Conservation (phyloP, 2,113 vertebrate species). For the Carettochelys insculpta region DNA sequence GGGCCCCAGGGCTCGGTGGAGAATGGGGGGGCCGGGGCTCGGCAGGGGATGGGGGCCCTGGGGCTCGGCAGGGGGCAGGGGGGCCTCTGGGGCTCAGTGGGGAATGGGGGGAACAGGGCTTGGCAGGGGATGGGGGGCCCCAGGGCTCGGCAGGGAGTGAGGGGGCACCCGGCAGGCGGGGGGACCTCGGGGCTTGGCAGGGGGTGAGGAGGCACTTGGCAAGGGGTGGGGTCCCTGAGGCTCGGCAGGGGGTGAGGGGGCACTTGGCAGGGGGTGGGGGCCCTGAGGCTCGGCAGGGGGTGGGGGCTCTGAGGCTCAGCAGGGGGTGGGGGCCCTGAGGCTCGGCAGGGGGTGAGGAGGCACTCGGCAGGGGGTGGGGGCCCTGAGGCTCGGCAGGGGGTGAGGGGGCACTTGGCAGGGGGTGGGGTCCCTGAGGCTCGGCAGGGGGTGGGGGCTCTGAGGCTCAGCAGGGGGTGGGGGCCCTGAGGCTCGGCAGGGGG, state of each 20-base stretch:
- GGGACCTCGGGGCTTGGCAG: neutral
- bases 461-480: neutral
- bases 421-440: no score
- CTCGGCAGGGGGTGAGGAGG: no score
- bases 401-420: neutral
- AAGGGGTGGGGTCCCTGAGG: no score
- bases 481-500: fast-evolving
- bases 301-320: no score
- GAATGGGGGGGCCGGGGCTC: no score
- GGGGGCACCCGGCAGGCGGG: neutral
- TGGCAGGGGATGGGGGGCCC: no score
- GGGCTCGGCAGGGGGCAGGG: neutral
- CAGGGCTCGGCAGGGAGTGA: neutral
- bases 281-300: neutral
- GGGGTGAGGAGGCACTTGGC: no score
- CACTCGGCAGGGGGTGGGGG: no score
- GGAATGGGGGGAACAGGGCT: no score
- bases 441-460: no score
- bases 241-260: neutral
- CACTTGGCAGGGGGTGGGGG: fast-evolving
- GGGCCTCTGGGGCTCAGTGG: fast-evolving
- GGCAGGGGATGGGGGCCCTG: no score
- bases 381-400: neutral
- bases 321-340: neutral
- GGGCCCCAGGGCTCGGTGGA: no score